phyloP scores from a whole-genome alignment of 2,113 vertebrate species.

The Protomyctophum bolini region DNA sequence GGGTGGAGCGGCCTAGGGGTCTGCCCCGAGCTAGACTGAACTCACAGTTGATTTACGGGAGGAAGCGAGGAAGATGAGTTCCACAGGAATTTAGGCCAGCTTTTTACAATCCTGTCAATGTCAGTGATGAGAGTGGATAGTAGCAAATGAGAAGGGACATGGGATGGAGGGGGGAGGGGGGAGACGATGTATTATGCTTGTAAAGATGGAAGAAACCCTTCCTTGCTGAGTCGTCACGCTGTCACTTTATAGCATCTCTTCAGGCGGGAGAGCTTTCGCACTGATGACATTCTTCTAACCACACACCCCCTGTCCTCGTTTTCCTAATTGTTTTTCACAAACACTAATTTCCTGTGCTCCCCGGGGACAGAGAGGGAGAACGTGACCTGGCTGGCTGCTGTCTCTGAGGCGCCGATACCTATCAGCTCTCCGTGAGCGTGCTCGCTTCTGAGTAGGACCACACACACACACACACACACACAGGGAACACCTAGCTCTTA shows the following conservation, averaged over 20 bases:
- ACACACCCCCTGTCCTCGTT: constrained; percentile 24
- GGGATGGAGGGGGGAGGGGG: neutral
- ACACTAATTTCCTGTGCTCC: constrained; percentile 56
- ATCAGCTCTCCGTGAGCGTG: constrained; percentile 30
- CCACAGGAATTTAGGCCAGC: constrained; percentile 55
- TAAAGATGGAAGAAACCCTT: constrained; percentile 5
- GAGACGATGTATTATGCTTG: neutral
- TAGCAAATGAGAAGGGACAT: neutral
- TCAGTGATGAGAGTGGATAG: neutral
- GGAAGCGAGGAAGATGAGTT: constrained; percentile 52
- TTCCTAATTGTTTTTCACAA: constrained; percentile 47
- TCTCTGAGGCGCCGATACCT: constrained; percentile 45
- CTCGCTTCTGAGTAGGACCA: constrained; percentile 25
- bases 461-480: neutral
- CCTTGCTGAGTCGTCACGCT: constrained; percentile 6
- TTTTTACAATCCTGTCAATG: constrained; percentile 32
- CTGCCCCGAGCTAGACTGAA: constrained; percentile 35
- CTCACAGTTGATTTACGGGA: constrained; percentile 49
- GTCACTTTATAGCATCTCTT: constrained; percentile 4
- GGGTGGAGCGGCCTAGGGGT: constrained; percentile 45
- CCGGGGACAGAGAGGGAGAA: constrained; percentile 22
- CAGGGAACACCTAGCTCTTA: constrained; percentile 5
- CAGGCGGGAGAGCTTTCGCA: neutral
- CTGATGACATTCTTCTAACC: neutral
- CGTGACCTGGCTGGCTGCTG: constrained; percentile 25